Evolutionary conservation across 2,113 vertebrate genomes (phyloP).

Genomic region (Mustelus asterias): DNA sequence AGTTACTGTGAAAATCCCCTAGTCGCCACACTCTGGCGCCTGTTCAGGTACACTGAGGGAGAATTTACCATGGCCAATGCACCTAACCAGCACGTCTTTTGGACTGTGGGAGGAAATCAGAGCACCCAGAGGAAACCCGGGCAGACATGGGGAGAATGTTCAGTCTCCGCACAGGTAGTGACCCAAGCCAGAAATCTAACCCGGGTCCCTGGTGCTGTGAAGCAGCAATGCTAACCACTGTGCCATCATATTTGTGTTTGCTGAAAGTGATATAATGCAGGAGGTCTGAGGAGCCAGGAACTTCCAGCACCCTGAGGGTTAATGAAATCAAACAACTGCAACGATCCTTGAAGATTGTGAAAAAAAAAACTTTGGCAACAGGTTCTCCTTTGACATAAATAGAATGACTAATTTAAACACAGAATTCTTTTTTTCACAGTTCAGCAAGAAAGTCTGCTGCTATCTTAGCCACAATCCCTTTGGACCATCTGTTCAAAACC

Average conservation of each 20-base stretch:
- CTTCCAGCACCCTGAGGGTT: background rate
- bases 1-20: too few species aligned
- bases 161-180: too few species aligned
- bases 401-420: slow-evolving; percentile 21
- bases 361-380: background rate
- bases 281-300: background rate
- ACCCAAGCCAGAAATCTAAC: too few species aligned
- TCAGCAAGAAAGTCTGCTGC: background rate
- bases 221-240: too few species aligned
- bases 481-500: slow-evolving; percentile 1
- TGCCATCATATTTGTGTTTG: background rate
- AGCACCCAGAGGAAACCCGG: too few species aligned
- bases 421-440: background rate
- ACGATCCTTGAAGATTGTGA: background rate
- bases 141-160: too few species aligned
- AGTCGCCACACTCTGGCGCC: too few species aligned
- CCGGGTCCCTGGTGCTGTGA: too few species aligned
- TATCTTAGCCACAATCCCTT: background rate
- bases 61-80: too few species aligned
- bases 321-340: background rate
- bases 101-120: too few species aligned
- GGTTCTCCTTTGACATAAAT: background rate
- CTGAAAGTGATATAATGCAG: background rate
- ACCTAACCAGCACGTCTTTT: too few species aligned
- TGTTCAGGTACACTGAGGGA: too few species aligned